Percentiles rank a stretch among this genome's conserved stretches.
Conservation (phyloP, 2,888 invertebrate genomes). For the Panzeria rudis region DNA sequence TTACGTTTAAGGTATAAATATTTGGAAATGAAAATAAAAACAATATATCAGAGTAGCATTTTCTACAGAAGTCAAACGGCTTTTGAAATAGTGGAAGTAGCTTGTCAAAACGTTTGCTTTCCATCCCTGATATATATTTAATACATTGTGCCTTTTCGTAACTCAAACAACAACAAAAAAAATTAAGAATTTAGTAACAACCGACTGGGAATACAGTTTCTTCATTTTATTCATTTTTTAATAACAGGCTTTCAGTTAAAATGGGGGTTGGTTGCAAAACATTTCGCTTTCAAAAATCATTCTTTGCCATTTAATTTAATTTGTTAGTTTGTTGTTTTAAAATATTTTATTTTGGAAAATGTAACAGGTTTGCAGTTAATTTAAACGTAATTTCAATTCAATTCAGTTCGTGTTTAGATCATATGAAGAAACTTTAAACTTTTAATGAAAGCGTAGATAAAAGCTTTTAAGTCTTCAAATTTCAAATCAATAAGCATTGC, state of each 20-base stretch:
- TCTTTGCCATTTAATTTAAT: neutral
- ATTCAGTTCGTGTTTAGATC: neutral
- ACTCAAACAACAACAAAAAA: constrained; percentile 18
- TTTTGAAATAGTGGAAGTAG: too few relatives aligned
- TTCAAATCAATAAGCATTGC: too few relatives aligned
- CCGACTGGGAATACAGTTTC: constrained; percentile 57
- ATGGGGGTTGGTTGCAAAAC: constrained; percentile 34
- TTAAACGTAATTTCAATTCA: neutral
- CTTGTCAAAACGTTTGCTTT: too few relatives aligned
- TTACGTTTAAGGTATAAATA: too few relatives aligned
- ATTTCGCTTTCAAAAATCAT: constrained; percentile 18
- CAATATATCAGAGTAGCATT: too few relatives aligned
- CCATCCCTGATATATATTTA: constrained; percentile 18
- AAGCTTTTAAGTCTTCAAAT: too few relatives aligned
- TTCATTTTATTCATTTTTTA: constrained; percentile 56
- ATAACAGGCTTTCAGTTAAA: constrained; percentile 67
- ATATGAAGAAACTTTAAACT: too few relatives aligned
- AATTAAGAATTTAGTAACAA: neutral
- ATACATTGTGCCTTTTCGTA: neutral
- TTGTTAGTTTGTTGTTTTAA: neutral
- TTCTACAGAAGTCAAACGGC: too few relatives aligned
- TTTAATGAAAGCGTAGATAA: too few relatives aligned
- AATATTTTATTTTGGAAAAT: constrained; percentile 16
- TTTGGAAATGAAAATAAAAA: too few relatives aligned
- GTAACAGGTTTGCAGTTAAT: constrained; percentile 44